These are phyloP conservation scores for Melanotaenia nigrans DNA, from an alignment of 2,797 vertebrate species.

Conservation along the genomic window DNA sequence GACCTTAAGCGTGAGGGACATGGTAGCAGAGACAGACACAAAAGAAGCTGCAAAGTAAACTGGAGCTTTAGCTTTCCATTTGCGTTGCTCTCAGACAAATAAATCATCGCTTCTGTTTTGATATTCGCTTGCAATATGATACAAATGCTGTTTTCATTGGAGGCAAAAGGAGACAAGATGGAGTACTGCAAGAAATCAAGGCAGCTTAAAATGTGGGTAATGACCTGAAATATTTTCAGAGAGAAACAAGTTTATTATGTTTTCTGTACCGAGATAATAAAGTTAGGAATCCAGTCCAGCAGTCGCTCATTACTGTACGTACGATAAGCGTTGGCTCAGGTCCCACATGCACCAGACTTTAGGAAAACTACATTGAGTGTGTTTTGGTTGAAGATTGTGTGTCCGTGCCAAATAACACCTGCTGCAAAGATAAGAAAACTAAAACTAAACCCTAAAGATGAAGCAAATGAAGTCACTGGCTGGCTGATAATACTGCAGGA, in stretches of 20 bases:
- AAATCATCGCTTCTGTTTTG: constrained; percentile 43
- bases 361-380: too few species aligned
- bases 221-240: constrained; percentile 49
- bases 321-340: not conserved
- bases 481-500: not conserved
- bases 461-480: not conserved
- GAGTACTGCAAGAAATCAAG: constrained; percentile 32
- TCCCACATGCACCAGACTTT: too few species aligned
- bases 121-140: constrained; percentile 25
- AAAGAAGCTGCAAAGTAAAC: constrained; percentile 41
- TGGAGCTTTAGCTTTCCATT: constrained; percentile 12
- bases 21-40: constrained; percentile 20
- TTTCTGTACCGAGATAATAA: constrained; percentile 17
- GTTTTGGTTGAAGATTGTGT: too few species aligned
- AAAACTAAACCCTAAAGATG: not conserved
- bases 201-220: constrained; percentile 15
- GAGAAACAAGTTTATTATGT: constrained; percentile 20
- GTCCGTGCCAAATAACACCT: not conserved
- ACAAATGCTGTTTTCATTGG: constrained; percentile 47
- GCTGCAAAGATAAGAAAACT: not conserved
- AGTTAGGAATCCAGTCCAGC: constrained; percentile 11
- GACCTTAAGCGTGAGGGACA: constrained; percentile 22
- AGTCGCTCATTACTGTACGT: not conserved
- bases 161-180: constrained; percentile 36
- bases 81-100: constrained; percentile 29